A percentile compares a stretch with the other conserved stretches of the same genome.
phyloP scores from a whole-genome alignment of 2,797 vertebrate genomes.

The Karalla daura region DNA sequence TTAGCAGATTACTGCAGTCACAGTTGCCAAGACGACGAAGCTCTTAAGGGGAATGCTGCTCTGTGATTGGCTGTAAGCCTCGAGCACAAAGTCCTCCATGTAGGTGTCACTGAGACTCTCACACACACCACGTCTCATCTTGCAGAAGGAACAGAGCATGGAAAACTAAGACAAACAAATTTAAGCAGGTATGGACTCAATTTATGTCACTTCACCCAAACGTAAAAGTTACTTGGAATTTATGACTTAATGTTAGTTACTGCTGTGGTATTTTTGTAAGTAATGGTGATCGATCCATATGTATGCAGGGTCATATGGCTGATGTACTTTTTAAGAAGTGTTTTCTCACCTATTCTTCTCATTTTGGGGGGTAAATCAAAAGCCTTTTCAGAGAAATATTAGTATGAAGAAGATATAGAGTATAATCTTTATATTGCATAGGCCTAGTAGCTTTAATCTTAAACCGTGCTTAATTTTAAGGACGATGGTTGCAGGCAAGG shows the following conservation, averaged over 20 bases:
- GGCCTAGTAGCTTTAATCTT: neutral
- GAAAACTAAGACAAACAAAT: neutral
- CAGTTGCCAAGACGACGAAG: slow-evolving; percentile 9
- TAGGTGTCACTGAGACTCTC: slow-evolving; percentile 31
- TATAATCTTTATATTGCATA: neutral
- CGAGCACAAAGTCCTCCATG: slow-evolving; percentile 50
- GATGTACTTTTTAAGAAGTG: no score
- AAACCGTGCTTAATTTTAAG: neutral
- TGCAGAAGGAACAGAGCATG: slow-evolving; percentile 2
- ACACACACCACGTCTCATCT: neutral
- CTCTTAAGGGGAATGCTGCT: slow-evolving; percentile 31
- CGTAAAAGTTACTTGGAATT: no score
- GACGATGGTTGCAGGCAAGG: neutral
- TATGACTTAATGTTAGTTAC: no score
- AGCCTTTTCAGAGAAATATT: neutral
- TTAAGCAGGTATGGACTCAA: no score
- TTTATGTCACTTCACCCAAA: no score
- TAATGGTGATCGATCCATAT: no score
- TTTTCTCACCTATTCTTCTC: neutral
- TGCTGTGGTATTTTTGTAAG: no score
- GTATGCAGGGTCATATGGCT: no score
- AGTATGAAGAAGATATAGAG: no score
- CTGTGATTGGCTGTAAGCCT: slow-evolving; percentile 66
- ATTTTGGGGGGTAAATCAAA: neutral
- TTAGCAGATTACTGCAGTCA: slow-evolving; percentile 30